phyloP scores from a whole-genome alignment of 2,797 vertebrate species.

The Alca torda region DNA sequence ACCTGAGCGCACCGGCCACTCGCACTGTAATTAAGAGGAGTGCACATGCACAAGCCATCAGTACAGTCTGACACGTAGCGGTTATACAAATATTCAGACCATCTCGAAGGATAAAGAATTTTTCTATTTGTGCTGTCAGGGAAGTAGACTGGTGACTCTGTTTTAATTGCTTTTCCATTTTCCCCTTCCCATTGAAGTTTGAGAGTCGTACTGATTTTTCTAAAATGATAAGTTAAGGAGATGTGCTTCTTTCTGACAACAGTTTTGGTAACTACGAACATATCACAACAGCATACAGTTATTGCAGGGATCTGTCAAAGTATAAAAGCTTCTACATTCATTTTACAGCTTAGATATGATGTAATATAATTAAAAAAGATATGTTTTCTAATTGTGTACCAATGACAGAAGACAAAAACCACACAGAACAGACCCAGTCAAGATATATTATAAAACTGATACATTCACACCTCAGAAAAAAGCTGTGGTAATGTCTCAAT shows the following conservation, averaged over 20 bases:
- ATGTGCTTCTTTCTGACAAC: background rate
- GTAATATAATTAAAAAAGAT: background rate
- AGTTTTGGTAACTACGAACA: background rate
- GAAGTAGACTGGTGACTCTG: background rate
- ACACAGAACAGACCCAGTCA: background rate
- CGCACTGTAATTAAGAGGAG: background rate
- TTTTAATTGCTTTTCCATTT: background rate
- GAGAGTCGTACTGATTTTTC: background rate
- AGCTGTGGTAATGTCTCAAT: background rate
- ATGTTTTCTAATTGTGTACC: background rate
- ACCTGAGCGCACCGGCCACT: background rate
- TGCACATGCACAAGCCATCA: background rate
- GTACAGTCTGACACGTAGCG: accelerated
- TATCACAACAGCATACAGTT: background rate
- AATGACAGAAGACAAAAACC: background rate
- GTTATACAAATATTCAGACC: background rate
- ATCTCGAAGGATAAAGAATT: background rate
- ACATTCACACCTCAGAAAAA: background rate
- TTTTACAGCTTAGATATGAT: background rate
- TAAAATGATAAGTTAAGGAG: background rate
- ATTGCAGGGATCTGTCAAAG: background rate
- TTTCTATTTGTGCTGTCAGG: background rate
- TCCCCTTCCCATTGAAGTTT: background rate
- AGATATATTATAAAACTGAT: background rate
- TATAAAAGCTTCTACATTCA: background rate